Evolutionary conservation across 2,797 vertebrate genomes (phyloP).

Genomic region (Silurus aristotelis): DNA sequence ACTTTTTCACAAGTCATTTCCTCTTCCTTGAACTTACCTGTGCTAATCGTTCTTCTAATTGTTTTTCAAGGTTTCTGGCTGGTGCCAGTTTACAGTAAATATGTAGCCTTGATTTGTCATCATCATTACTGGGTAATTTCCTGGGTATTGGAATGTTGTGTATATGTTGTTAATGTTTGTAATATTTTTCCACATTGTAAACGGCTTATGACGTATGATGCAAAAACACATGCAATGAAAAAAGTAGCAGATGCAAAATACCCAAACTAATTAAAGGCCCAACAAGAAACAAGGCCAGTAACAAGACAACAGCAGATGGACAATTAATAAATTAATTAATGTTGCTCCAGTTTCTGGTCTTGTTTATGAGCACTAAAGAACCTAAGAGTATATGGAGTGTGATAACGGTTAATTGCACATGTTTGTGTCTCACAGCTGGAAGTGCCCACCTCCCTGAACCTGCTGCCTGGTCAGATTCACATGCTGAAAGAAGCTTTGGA

Average conservation of each 20-base stretch:
- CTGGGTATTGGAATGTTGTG: background rate
- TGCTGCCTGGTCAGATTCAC: constrained; percentile 83
- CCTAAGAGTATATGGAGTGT: too few relatives aligned
- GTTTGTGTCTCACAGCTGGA: constrained; percentile 67
- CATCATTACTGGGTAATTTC: background rate
- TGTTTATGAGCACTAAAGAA: background rate
- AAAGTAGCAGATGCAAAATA: too few relatives aligned
- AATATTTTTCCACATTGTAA: too few relatives aligned
- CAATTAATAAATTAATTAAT: too few relatives aligned
- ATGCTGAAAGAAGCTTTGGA: constrained; percentile 74
- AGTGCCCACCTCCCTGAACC: constrained; percentile 72
- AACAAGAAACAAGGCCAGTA: too few relatives aligned
- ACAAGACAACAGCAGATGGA: too few relatives aligned
- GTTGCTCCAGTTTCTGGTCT: background rate
- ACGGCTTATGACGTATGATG: too few relatives aligned
- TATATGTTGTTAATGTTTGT: too few relatives aligned
- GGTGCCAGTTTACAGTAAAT: background rate
- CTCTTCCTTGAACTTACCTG: too few relatives aligned
- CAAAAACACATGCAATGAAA: too few relatives aligned
- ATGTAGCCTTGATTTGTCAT: background rate
- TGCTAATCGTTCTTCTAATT: background rate
- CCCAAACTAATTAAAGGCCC: too few relatives aligned
- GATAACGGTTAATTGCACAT: background rate
- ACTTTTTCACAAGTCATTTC: background rate
- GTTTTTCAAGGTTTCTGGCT: background rate